These are phyloP conservation scores for Aphrocallistes beatrix DNA, from an alignment of 37 sponge, comb jelly and placozoan species.

Conservation along the genomic window DNA sequence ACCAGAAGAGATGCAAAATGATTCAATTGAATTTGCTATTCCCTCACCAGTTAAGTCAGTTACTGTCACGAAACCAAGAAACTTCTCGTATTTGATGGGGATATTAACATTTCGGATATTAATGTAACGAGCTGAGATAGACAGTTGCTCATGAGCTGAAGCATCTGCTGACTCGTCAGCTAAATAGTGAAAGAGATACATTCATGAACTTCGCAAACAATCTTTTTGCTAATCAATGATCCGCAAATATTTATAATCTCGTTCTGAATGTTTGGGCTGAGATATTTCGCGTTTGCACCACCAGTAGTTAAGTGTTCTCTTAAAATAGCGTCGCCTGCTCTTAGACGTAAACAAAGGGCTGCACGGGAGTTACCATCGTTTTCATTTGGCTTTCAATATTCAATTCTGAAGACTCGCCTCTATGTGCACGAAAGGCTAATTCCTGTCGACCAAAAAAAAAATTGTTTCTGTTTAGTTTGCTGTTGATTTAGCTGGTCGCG, in stretches of 20 bases:
- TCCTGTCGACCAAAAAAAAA: not conserved
- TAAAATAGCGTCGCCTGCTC: not conserved
- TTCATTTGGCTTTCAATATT: not conserved
- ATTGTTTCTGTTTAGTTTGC: not conserved
- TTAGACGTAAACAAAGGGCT: too few species aligned
- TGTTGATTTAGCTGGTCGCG: not conserved
- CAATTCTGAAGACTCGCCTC: not conserved
- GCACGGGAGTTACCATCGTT: not conserved
- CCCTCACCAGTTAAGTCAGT: not conserved
- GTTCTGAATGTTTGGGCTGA: not conserved
- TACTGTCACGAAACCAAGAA: not conserved
- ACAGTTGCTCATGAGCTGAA: not conserved
- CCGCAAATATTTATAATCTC: not conserved
- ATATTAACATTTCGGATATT: not conserved
- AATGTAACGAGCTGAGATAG: not conserved
- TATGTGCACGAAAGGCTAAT: not conserved
- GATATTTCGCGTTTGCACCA: not conserved
- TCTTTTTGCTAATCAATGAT: not conserved
- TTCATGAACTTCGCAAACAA: not conserved
- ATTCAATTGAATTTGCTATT: not conserved
- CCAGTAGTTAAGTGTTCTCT: not conserved
- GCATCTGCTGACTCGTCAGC: not conserved
- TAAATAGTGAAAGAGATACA: not conserved
- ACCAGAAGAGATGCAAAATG: not conserved
- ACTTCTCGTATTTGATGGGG: not conserved